Evolutionary conservation across 2,797 vertebrate genomes (phyloP), one percentile per base, ranked within the genome.

Genomic region (Myiothlypis chrysogaster): DNA sequence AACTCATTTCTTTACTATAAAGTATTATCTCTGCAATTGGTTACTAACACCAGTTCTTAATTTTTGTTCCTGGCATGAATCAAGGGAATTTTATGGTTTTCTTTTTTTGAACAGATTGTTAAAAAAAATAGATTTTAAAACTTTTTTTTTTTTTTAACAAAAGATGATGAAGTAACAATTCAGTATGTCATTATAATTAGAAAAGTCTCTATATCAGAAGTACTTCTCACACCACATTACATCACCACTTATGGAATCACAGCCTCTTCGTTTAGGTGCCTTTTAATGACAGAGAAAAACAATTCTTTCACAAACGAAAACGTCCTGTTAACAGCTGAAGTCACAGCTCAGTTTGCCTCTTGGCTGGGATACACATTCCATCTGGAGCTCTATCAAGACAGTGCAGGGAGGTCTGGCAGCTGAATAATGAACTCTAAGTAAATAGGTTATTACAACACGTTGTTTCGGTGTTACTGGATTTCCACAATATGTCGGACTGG

Each of bases 341-440:
- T 95, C 89, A 95, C 95, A 96, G 49, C 60, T 94, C 88, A 53
- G 53, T 92, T 94, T 84, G 71, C 60, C 75, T 80, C 71, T 88
- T 95, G 93, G 93, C 88, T 44, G 39, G 60, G 56, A 94, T 92
- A 87, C 27, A 50, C 78, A 92, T 96, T 95, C 90, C 83, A 90
- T 96, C 94, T 97, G 94, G 95, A 97, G 64, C 81, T 80, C 88
- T 90, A 95, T 92, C 78, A 95, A 70, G 94, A 92, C 90, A 95
- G 91, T 88, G 49, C 93, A 93, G 96, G 93, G 92, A 95, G 93
- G 94, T 97, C 96, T 95, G 93, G 88, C 95, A 95, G 93, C 96
- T 97, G 94, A 94, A 95, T 96, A 96, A 96, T 87, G 90, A 93
- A 90, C 92, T 92, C 63, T 76, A 73, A 94, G 60, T 83, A 95